Evolutionary conservation across 1,140 invertebrate species (phyloP).

Genomic region (Tetramorium parvispinum): DNA sequence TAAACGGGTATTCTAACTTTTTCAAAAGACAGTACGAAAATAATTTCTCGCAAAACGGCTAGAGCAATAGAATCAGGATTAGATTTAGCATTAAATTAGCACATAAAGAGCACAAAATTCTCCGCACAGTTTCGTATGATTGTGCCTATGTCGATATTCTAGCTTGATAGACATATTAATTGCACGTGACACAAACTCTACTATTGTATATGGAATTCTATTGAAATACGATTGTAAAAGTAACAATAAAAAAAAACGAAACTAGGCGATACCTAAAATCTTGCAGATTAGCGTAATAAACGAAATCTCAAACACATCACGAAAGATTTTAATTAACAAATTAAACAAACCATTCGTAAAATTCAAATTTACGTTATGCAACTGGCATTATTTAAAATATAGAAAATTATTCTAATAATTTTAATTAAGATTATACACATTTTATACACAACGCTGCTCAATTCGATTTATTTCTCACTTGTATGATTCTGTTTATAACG

Average conservation of each 20-base stretch:
- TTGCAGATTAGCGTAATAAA: neutral
- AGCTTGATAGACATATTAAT: too few relatives aligned
- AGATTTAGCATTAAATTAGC: too few relatives aligned
- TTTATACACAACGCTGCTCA: neutral
- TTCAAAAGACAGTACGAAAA: too few relatives aligned
- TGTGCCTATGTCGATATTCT: too few relatives aligned
- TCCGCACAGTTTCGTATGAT: too few relatives aligned
- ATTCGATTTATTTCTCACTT: neutral
- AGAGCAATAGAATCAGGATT: too few relatives aligned
- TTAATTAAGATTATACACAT: neutral
- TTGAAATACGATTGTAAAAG: neutral
- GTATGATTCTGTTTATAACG: neutral
- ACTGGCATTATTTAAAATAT: neutral
- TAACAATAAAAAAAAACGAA: neutral
- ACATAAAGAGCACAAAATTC: too few relatives aligned
- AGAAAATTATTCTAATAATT: neutral
- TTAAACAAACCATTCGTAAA: neutral
- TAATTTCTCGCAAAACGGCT: too few relatives aligned
- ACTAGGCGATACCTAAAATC: neutral
- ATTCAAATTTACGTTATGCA: neutral
- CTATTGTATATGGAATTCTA: neutral
- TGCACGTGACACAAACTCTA: neutral
- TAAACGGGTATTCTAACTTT: too few relatives aligned
- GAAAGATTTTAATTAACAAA: neutral
- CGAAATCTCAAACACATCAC: neutral